Percentiles rank a stretch among this genome's conserved stretches.
phyloP scores from a whole-genome alignment of 2,888 invertebrate species.

The Lepeophtheirus nordmannii region DNA sequence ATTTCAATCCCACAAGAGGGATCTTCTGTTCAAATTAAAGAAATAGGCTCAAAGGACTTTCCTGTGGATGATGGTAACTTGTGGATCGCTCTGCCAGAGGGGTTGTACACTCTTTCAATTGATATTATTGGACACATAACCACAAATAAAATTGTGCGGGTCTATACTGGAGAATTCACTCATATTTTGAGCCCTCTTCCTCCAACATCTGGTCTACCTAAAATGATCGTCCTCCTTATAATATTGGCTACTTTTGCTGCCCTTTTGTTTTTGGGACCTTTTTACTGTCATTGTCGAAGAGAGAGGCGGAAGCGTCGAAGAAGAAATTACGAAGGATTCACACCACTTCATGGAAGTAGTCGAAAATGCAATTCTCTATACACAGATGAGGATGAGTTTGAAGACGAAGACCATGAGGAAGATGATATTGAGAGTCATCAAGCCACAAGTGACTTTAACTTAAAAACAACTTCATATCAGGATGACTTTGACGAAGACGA shows the following conservation, averaged over 20 bases:
- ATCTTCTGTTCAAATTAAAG: neutral
- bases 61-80: neutral
- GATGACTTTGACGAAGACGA: too few species aligned
- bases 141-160: slow-evolving; percentile 8
- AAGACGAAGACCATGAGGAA: neutral
- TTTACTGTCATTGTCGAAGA: neutral
- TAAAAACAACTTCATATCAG: too few species aligned
- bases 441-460: too few species aligned
- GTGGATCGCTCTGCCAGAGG: slow-evolving; percentile 8
- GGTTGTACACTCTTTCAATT: neutral
- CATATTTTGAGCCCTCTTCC: slow-evolving; percentile 7
- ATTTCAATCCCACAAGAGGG: neutral
- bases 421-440: neutral
- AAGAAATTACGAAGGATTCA: slow-evolving; percentile 8
- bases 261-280: neutral
- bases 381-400: slow-evolving; percentile 1
- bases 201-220: neutral
- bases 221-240: neutral
- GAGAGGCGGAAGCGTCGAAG: neutral
- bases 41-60: neutral
- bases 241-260: neutral
- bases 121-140: neutral
- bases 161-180: slow-evolving; percentile 5
- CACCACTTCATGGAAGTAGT: neutral
- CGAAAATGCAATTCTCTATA: neutral